phyloP scores from a whole-genome alignment of 2,888 invertebrate genomes.

The Amphipyra tragopoginis region DNA sequence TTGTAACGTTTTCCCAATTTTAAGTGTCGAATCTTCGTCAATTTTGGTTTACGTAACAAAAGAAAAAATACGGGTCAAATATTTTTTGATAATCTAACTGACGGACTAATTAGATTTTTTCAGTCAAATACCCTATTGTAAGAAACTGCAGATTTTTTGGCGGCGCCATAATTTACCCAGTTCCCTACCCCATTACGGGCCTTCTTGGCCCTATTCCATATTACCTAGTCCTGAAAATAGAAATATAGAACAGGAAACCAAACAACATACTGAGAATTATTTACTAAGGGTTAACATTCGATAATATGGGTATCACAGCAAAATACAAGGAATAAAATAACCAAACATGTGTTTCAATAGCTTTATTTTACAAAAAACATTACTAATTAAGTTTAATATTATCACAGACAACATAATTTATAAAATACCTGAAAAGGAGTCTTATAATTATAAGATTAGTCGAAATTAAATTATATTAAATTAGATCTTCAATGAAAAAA shows the following conservation, averaged over 20 bases:
- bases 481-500: conserved; percentile 30
- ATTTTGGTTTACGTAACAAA: too few species aligned
- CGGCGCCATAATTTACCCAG: too few species aligned
- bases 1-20: too few species aligned
- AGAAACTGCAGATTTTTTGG: too few species aligned
- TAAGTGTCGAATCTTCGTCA: too few species aligned
- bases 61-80: too few species aligned
- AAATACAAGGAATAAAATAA: conserved; percentile 74
- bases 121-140: too few species aligned
- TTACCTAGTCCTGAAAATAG: not conserved
- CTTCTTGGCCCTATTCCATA: too few species aligned
- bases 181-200: too few species aligned
- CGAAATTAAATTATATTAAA: conserved; percentile 39
- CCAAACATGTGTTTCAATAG: conserved; percentile 67
- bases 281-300: not conserved
- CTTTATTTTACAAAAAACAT: conserved; percentile 65
- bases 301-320: conserved; percentile 38
- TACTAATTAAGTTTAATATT: conserved; percentile 73
- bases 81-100: too few species aligned
- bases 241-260: conserved; percentile 13
- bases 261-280: conserved; percentile 33
- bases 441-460: conserved; percentile 54
- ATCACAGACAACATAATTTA: conserved; percentile 85
- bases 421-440: conserved; percentile 61
- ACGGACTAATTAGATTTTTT: too few species aligned